A percentile compares a stretch with the other conserved stretches of the same genome.
phyloP scores from a whole-genome alignment of 2,888 invertebrate genomes.

The Rhagonycha lutea region DNA sequence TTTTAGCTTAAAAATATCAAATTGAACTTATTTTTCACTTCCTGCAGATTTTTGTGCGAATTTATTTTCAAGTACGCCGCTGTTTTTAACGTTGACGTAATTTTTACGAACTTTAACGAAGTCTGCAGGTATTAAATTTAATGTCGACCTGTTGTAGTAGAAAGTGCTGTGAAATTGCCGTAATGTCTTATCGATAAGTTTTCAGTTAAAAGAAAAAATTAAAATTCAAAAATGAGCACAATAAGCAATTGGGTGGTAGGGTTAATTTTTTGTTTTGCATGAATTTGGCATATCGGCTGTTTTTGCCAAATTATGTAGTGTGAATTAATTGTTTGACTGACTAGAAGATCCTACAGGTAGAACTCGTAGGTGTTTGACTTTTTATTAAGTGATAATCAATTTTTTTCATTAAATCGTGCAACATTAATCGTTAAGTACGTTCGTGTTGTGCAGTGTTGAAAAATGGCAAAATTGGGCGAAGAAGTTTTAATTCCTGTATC shows the following conservation, averaged over 20 bases:
- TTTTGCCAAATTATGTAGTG: background rate
- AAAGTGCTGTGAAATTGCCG: background rate
- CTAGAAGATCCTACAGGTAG: background rate
- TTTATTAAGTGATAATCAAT: slow-evolving; percentile 5
- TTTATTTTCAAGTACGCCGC: background rate
- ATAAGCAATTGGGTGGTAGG: background rate
- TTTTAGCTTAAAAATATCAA: background rate
- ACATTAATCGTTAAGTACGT: background rate
- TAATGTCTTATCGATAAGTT: background rate
- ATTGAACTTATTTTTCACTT: no score
- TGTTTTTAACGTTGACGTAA: background rate
- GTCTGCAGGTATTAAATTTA: slow-evolving; percentile 1
- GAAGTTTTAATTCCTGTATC: slow-evolving; percentile 48
- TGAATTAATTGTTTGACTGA: background rate
- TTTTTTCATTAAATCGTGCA: background rate
- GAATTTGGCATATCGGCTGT: background rate
- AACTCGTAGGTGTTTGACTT: slow-evolving; percentile 5
- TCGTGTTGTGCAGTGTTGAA: background rate
- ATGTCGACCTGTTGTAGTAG: slow-evolving; percentile 2
- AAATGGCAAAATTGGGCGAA: slow-evolving; percentile 45
- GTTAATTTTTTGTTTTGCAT: background rate
- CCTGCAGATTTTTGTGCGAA: background rate
- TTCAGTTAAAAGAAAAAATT: background rate
- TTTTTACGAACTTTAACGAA: background rate
- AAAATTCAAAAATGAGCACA: background rate